A percentile compares a stretch with the other conserved stretches of the same genome.
These are phyloP conservation scores for Achlya flavicornis DNA, from an alignment of 2,888 invertebrate species.

Conservation along the genomic window DNA sequence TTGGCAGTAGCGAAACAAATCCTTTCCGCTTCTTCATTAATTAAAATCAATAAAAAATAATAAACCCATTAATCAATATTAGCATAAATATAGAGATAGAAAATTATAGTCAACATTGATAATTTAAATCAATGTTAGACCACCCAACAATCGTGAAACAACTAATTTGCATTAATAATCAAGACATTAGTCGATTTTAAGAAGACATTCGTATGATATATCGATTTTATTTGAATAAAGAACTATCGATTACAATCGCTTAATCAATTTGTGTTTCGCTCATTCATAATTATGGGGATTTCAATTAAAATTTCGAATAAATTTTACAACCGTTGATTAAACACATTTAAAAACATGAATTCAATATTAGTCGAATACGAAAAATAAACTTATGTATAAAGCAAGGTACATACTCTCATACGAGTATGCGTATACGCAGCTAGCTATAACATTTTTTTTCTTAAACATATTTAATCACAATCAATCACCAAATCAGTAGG, in stretches of 20 bases:
- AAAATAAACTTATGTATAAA: too few species aligned
- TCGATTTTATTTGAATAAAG: conserved; percentile 25
- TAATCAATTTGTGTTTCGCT: conserved; percentile 27
- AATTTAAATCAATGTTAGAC: conserved; percentile 41
- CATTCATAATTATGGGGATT: conserved; percentile 22
- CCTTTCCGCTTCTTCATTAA: conserved; percentile 8
- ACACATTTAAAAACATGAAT: too few species aligned
- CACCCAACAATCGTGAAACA: conserved; percentile 39
- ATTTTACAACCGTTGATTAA: background rate
- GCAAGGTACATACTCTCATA: too few species aligned
- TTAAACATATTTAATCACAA: background rate
- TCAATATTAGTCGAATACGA: too few species aligned
- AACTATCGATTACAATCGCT: conserved; percentile 24
- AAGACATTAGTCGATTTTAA: conserved; percentile 51
- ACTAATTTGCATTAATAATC: conserved; percentile 51
- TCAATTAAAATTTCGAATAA: background rate
- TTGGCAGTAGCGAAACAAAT: background rate
- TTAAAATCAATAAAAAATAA: conserved; percentile 10
- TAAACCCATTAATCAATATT: conserved; percentile 20
- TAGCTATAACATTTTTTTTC: background rate
- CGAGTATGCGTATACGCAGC: too few species aligned
- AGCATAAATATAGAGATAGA: conserved; percentile 11
- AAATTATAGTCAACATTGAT: conserved; percentile 5
- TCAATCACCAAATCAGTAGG: background rate
- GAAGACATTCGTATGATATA: conserved; percentile 53